These are phyloP conservation scores for Armadillidium nasatum DNA, from an alignment of 1,140 invertebrate species.

Conservation along the genomic window DNA sequence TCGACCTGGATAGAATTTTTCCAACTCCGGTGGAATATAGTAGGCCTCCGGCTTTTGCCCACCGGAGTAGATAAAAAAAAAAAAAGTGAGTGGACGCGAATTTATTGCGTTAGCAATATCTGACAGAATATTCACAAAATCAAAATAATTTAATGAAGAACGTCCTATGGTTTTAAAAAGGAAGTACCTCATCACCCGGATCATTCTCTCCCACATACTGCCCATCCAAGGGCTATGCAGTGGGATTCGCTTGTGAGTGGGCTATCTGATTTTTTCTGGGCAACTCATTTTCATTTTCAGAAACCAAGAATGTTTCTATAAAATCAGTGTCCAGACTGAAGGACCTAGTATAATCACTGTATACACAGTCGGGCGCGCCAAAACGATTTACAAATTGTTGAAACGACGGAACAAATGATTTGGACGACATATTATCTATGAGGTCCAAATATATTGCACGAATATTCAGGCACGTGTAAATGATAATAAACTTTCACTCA, in stretches of 20 bases:
- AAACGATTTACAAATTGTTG: not conserved
- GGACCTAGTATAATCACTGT: not conserved
- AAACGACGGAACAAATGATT: not conserved
- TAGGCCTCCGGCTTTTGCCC: no score
- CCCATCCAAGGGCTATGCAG: not conserved
- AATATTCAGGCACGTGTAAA: slow-evolving; percentile 8
- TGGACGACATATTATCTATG: not conserved
- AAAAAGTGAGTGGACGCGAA: not conserved
- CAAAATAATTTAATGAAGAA: not conserved
- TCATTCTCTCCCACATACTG: not conserved
- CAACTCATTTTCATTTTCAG: not conserved
- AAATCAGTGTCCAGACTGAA: not conserved
- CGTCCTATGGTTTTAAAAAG: not conserved
- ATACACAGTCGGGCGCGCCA: not conserved
- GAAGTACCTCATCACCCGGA: not conserved
- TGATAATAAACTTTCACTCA: slow-evolving; percentile 2
- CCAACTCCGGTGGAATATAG: no score
- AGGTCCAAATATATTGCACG: slow-evolving; percentile 7
- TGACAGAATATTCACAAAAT: not conserved
- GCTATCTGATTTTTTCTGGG: not conserved
- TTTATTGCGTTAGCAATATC: not conserved
- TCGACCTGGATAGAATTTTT: no score
- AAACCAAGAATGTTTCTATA: not conserved
- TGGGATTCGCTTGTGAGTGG: slow-evolving; percentile 14
- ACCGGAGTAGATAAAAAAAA: no score